phyloP scores from a whole-genome alignment of 2,888 invertebrate genomes.

The Candidula unifasciata region DNA sequence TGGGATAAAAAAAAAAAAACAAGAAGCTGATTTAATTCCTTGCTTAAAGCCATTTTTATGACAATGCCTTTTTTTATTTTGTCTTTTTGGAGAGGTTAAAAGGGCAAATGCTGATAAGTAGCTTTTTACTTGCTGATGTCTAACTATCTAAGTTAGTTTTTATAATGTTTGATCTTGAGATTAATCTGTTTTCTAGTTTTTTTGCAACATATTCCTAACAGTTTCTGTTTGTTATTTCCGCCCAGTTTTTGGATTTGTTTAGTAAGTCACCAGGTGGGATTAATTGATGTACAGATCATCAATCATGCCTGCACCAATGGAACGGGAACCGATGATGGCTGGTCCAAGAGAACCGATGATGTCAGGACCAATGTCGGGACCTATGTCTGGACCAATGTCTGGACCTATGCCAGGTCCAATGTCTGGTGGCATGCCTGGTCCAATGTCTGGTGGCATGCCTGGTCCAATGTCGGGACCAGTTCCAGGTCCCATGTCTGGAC shows the following conservation, averaged over 20 bases:
- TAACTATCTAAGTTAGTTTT: too few species aligned
- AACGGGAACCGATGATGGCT: constrained; percentile 50
- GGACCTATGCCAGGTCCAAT: constrained; percentile 44
- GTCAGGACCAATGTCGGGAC: constrained; percentile 48
- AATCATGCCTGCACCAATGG: constrained; percentile 52
- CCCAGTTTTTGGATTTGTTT: constrained; percentile 5
- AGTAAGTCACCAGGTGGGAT: constrained; percentile 16
- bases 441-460: constrained; percentile 39
- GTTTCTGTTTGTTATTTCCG: not conserved
- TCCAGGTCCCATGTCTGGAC: constrained; percentile 25
- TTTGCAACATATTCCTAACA: not conserved
- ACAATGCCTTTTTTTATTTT: too few species aligned
- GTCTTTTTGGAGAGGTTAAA: too few species aligned
- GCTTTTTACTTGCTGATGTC: too few species aligned
- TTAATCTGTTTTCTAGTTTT: not conserved
- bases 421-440: constrained; percentile 33
- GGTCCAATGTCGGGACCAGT: constrained; percentile 40
- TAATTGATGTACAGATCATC: constrained; percentile 50
- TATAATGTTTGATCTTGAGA: too few species aligned
- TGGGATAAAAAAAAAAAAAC: too few species aligned
- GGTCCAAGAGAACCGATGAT: constrained; percentile 47
- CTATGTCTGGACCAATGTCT: constrained; percentile 35
- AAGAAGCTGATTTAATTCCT: too few species aligned
- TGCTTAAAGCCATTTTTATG: too few species aligned
- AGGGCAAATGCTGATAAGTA: too few species aligned